These are phyloP conservation scores for Semnornis frantzii DNA, from an alignment of 2,113 vertebrate species.

Conservation along the genomic window DNA sequence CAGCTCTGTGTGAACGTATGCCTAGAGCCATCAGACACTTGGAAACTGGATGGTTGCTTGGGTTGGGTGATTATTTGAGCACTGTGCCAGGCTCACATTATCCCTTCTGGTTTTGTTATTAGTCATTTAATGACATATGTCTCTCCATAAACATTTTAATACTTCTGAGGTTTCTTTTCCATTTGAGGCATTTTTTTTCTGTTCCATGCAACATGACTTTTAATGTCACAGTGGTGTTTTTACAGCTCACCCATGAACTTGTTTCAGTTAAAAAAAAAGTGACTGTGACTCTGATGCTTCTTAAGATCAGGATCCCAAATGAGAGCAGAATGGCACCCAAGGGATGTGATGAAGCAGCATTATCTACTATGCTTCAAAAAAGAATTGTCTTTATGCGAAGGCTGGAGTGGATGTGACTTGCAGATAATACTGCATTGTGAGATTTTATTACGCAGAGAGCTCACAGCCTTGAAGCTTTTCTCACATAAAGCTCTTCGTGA, in stretches of 20 bases:
- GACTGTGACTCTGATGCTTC: neutral
- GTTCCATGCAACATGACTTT: neutral
- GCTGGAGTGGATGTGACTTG: neutral
- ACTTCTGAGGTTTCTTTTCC: neutral
- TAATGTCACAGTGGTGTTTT: neutral
- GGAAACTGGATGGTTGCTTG: neutral
- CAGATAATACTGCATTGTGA: neutral
- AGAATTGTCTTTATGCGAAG: neutral
- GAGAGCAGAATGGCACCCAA: neutral
- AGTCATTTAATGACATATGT: neutral
- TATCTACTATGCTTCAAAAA: neutral
- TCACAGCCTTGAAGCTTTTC: neutral
- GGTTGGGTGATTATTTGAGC: neutral
- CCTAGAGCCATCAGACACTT: neutral
- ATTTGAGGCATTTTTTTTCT: neutral
- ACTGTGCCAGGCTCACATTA: rapidly evolving
- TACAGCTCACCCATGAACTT: neutral
- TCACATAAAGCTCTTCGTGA: neutral
- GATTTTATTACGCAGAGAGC: neutral
- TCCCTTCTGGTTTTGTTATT: neutral
- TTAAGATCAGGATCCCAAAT: neutral
- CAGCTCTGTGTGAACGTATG: neutral
- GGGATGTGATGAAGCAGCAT: neutral
- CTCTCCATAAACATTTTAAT: neutral
- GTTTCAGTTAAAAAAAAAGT: neutral